These are phyloP conservation scores for Peromyscus leucopus DNA, from an alignment of 2,113 vertebrate genomes.

Conservation along the genomic window DNA sequence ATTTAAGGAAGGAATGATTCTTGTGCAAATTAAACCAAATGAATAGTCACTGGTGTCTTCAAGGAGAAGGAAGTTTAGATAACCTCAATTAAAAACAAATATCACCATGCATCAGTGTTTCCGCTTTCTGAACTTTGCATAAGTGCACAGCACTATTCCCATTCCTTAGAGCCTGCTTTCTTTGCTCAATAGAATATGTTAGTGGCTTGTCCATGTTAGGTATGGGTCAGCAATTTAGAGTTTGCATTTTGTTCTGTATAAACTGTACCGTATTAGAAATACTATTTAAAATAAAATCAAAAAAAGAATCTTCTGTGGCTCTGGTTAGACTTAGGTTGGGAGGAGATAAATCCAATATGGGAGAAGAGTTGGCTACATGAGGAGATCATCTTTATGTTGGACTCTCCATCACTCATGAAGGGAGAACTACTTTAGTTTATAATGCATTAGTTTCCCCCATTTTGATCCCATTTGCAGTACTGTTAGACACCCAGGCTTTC, in stretches of 20 bases:
- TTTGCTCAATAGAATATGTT: background rate
- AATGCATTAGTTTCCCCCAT: background rate
- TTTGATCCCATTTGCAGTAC: background rate
- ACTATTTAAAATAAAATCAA: background rate
- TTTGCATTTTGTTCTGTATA: background rate
- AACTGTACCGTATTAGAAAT: background rate
- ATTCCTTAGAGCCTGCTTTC: background rate
- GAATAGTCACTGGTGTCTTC: slow-evolving; percentile 41
- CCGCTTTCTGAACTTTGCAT: slow-evolving; percentile 35
- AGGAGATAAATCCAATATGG: background rate
- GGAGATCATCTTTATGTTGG: background rate
- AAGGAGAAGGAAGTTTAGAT: slow-evolving; percentile 55
- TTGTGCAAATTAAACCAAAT: slow-evolving; percentile 66
- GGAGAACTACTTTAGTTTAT: background rate
- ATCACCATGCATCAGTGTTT: slow-evolving; percentile 52
- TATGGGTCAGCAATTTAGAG: background rate
- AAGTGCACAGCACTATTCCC: background rate
- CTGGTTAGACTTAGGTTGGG: background rate
- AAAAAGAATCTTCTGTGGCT: background rate
- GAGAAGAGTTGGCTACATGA: background rate
- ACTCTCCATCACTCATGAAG: background rate
- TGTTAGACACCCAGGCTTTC: background rate
- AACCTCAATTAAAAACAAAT: slow-evolving; percentile 76
- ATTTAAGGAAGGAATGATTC: slow-evolving; percentile 52
- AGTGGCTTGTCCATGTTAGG: background rate